phyloP scores from a whole-genome alignment of 2,888 invertebrate species.

The Seira musarum region DNA sequence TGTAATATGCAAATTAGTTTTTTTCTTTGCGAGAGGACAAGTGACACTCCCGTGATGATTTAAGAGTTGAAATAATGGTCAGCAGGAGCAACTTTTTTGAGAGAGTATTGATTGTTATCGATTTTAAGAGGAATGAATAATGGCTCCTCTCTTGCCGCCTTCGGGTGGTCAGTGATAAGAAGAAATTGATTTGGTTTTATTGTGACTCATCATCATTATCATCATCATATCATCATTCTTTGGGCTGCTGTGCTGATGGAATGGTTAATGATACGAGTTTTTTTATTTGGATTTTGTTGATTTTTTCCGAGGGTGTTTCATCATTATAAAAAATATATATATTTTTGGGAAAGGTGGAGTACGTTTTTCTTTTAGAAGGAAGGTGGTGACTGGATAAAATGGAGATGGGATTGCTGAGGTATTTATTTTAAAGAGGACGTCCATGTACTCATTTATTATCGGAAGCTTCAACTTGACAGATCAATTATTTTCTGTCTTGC shows the following conservation, averaged over 20 bases:
- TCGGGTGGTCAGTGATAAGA: constrained; percentile 51
- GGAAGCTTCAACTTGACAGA: constrained; percentile 46
- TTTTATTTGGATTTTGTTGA: too few species aligned
- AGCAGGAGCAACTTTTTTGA: constrained; percentile 47
- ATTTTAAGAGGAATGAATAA: neutral
- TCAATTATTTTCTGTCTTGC: constrained; percentile 63
- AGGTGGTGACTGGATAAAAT: constrained; percentile 18
- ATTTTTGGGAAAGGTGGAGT: neutral
- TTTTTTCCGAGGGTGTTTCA: too few species aligned
- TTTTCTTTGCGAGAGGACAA: too few species aligned
- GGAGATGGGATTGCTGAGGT: constrained; percentile 6
- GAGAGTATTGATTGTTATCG: constrained; percentile 31
- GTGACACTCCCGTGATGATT: constrained; percentile 41
- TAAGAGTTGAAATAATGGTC: constrained; percentile 51
- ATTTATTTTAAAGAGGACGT: neutral
- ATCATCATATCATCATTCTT: constrained; percentile 9
- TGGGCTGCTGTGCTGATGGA: constrained; percentile 5
- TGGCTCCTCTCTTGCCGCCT: constrained; percentile 31
- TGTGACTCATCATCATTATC: constrained; percentile 6
- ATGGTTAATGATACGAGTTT: constrained; percentile 49
- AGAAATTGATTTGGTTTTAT: too few species aligned
- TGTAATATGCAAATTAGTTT: constrained; percentile 43
- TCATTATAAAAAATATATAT: too few species aligned
- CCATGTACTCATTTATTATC: constrained; percentile 47
- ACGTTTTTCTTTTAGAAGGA: constrained; percentile 16